Base-by-base conservation (phyloP, 2,888 invertebrate genomes). In the Epirrhoe alternata region DNA sequence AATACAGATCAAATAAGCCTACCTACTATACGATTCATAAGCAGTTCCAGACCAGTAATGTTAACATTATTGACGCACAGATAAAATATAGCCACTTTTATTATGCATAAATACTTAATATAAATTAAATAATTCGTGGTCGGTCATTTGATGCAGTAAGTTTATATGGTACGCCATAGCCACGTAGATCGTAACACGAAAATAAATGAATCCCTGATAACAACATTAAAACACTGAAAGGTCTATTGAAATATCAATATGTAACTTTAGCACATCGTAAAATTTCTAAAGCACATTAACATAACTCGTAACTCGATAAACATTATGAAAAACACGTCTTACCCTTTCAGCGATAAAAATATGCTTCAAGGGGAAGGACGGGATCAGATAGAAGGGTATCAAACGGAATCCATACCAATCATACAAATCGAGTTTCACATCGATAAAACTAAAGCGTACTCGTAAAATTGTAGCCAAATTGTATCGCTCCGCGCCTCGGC, bases 381-480 rank as follows among this genome's bases (percentile, higher is more conserved):
- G 58, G 38, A 51, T 59, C 42, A 51, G 59, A 51, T 59, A 51
- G 42, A 59, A 59, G 59, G 38, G 50, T 69, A 73, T 77, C 75
- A 77, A 74, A 69, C 69, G 68, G 80, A 84, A 85, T 85, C 83
- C 81, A 81, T 83, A 85, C 82, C 82, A 86, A 90, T 91, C 86
- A 90, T 90, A 80, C 77, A 78, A 86, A 91, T 90, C 82, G 86
- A 89, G 85, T 90, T 86, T 80, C 75, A 79, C 79, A 78, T 82
- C 84, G 74, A 89, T 90, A 89, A 90, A 90, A 87, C 81, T 89
- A 86, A 89, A 87, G 81, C 77, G 79, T 69, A 76, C 77, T 85
- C 87, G 79, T 91, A 90, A 90, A 89, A 82, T 82, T 82, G 82
- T 86, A 82, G 77, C 74, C 80, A 82, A 88, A 89, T 87, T 86